These are phyloP conservation scores for Gymnoscelis rufifasciata DNA, from an alignment of 2,888 invertebrate genomes.

Conservation along the genomic window DNA sequence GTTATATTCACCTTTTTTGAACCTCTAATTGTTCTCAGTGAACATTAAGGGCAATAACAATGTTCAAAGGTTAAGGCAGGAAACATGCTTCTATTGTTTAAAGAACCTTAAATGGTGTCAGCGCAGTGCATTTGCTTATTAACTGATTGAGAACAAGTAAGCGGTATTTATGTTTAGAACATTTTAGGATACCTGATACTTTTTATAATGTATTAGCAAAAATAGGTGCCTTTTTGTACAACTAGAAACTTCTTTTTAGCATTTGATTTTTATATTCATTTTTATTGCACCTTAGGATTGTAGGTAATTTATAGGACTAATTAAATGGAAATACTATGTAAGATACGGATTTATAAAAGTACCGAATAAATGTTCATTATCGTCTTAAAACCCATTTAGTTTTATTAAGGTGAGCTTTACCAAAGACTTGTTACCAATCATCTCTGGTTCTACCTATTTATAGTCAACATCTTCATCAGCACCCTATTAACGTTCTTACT, in stretches of 20 bases:
- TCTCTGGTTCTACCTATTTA: no score
- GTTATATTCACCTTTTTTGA: constrained; percentile 3
- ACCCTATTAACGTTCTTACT: no score
- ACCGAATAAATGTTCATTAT: constrained; percentile 2
- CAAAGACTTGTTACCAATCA: no score
- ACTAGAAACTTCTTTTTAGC: neutral
- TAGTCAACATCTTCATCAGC: no score
- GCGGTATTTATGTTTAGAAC: no score
- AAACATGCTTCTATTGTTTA: constrained; percentile 21
- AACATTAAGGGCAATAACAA: constrained; percentile 19
- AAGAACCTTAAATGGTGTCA: constrained; percentile 19
- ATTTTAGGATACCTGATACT: neutral
- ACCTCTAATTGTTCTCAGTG: constrained; percentile 4
- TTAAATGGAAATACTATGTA: neutral
- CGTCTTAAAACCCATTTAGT: no score
- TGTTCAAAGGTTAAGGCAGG: constrained; percentile 19
- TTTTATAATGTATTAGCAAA: neutral
- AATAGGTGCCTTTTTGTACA: neutral
- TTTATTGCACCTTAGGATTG: neutral
- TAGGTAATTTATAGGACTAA: no score
- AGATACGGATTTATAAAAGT: constrained; percentile 1
- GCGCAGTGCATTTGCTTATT: constrained; percentile 3
- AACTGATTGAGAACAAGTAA: no score
- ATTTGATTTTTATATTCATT: neutral
- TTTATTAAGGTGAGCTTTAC: no score